Evolutionary conservation across 2,888 invertebrate species (phyloP).

Genomic region (Euplexia lucipara): DNA sequence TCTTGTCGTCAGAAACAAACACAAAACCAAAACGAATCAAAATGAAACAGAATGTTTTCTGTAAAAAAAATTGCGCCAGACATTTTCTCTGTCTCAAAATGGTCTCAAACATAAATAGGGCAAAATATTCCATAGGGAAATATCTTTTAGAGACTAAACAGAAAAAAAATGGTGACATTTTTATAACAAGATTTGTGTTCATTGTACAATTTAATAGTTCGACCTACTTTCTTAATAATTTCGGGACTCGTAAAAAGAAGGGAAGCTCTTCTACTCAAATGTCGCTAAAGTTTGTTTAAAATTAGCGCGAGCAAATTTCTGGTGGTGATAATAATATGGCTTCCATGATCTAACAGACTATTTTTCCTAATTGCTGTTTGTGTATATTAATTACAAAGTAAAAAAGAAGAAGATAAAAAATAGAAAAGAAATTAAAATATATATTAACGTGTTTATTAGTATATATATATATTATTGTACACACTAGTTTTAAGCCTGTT

Average conservation of each 20-base stretch:
- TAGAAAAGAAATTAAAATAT: too few relatives aligned
- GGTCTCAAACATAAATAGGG: conserved; percentile 30
- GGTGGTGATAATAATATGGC: background rate
- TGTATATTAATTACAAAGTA: too few relatives aligned
- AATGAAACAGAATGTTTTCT: too few relatives aligned
- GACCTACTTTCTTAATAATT: conserved; percentile 20
- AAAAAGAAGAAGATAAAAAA: too few relatives aligned
- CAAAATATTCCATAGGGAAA: conserved; percentile 40
- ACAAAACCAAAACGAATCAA: background rate
- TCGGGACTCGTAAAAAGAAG: background rate
- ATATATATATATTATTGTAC: too few relatives aligned
- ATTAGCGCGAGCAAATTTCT: background rate
- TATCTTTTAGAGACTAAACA: conserved; percentile 32
- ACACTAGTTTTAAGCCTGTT: too few relatives aligned
- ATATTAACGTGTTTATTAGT: too few relatives aligned
- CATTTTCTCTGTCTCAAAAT: too few relatives aligned
- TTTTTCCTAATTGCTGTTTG: too few relatives aligned
- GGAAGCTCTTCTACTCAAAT: background rate
- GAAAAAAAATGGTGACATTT: conserved; percentile 12
- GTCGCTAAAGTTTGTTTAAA: background rate
- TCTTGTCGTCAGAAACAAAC: background rate
- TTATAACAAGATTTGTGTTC: conserved; percentile 31
- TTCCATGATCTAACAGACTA: too few relatives aligned
- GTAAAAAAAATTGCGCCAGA: conserved; percentile 31
- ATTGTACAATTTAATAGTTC: conserved; percentile 29